Base-by-base conservation (phyloP, 2,888 invertebrate genomes). In the Glyphotaelius pellucidus region DNA sequence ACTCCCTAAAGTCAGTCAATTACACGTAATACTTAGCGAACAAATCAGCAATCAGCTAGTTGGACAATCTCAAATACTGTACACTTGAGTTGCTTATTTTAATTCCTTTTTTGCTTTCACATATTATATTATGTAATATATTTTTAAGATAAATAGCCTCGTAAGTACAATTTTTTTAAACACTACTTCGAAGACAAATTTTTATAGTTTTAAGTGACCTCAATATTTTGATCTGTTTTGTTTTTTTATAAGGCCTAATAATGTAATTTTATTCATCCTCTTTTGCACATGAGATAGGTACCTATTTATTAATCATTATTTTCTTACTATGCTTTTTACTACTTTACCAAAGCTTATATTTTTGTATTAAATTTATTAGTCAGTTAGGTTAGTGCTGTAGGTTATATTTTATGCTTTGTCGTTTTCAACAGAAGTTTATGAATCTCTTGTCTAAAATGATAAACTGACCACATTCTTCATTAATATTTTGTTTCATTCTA, bases 1-100 rank as follows among this genome's bases (percentile, higher is more conserved):
- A 80, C 88, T 89, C 79, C 88, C 88, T 79, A 35, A 42, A 89
- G 80, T 89, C 67, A 5, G 88, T 89, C 88, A 89, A 89, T 89
- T 89, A 89, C 35, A 89, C n/a, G 3, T 67, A 89, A 84, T 7
- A 84, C 35, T 81, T 32, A 32, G 31, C 67, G 67, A 67, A 67
- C 67, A 67, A 67, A 67, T 67, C 67, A 67, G 25, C 67, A n/a
- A 67, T 67, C 67, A 67, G 67, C 67, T 67, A 25, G 67, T 67
- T 25, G 67, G 67, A 67, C 67, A 67, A 25, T 67, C 67, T 67
- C 67, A 67, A 67, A 25, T 25, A 67, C 67, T 67, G 67, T 67
- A 25, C n/a, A 67, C 67, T 67, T 67, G 25, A 67, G 25, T 67
- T 67, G 67, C 67, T 67, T 67, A 25, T 67, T 67, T 25, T 25